Conservation (phyloP, 2,113 vertebrate genomes). For the Vanacampus margaritifer region DNA sequence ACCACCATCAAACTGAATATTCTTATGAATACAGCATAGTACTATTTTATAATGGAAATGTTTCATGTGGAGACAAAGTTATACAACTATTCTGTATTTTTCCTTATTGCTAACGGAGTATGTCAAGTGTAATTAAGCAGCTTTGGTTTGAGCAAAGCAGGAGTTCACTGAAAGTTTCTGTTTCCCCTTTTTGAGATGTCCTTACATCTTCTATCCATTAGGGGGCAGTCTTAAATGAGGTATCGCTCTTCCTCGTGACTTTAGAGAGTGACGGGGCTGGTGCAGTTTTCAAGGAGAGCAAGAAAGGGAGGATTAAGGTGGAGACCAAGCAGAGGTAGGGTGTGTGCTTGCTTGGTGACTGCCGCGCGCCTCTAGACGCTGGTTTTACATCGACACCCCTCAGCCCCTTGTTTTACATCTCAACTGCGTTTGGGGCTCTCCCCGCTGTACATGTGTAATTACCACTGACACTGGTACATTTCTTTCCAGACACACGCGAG, state of each 20-base stretch:
- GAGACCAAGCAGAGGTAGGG: conserved; percentile 13
- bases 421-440: conserved; percentile 69
- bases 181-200: background rate
- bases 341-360: conserved; percentile 41
- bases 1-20: background rate
- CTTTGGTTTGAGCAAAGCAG: background rate
- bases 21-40: background rate
- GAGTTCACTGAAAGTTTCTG: background rate
- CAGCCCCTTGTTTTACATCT: conserved; percentile 64
- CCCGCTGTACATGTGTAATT: conserved; percentile 69
- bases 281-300: conserved; percentile 54
- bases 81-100: too few relatives aligned
- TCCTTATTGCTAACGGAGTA: too few relatives aligned
- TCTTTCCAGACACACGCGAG: conserved; percentile 62
- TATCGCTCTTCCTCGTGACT: conserved; percentile 63
- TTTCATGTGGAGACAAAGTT: background rate
- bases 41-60: background rate
- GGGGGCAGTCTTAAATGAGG: conserved; percentile 74
- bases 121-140: background rate
- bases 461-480: conserved; percentile 68
- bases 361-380: conserved; percentile 55
- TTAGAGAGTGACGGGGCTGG: conserved; percentile 58
- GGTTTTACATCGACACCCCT: conserved; percentile 53
- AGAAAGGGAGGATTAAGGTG: conserved; percentile 22
- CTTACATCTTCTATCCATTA: conserved; percentile 37